Percentiles rank a stretch among this genome's conserved stretches.
Evolutionary conservation across 2,797 vertebrate genomes (phyloP).

Genomic region (Hipposideros larvatus): DNA sequence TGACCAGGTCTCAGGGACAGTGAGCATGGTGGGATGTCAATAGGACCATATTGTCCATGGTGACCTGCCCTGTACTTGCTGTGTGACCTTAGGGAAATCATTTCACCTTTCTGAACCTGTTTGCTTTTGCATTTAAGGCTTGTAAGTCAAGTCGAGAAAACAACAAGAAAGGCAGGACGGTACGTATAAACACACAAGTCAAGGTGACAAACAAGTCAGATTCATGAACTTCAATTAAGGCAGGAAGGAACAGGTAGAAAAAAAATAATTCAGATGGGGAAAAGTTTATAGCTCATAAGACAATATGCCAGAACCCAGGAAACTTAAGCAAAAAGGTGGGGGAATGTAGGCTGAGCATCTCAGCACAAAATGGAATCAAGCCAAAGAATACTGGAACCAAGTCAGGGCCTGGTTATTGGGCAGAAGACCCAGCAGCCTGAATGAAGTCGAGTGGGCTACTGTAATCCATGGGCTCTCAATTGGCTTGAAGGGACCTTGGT

Average conservation of each 20-base stretch:
- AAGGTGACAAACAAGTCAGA: neutral
- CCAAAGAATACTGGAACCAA: neutral
- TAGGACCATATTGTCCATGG: neutral
- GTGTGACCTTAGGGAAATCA: neutral
- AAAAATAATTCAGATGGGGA: constrained; percentile 16
- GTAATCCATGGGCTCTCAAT: neutral
- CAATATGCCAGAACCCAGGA: neutral
- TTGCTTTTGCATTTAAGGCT: constrained; percentile 23
- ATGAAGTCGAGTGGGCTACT: neutral
- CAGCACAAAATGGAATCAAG: neutral
- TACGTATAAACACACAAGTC: neutral
- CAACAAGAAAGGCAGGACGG: neutral
- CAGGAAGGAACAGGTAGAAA: neutral
- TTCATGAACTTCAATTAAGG: neutral
- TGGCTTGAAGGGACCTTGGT: neutral
- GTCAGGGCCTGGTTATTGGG: neutral
- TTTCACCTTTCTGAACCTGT: neutral
- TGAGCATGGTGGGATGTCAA: neutral
- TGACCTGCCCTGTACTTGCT: neutral
- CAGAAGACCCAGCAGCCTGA: neutral
- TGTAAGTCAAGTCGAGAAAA: neutral
- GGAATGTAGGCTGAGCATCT: neutral
- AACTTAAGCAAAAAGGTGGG: neutral
- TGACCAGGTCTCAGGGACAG: neutral
- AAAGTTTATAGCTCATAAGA: neutral